Base-by-base conservation (phyloP, 2,113 vertebrate species). In the Nyctereutes procyonoides region DNA sequence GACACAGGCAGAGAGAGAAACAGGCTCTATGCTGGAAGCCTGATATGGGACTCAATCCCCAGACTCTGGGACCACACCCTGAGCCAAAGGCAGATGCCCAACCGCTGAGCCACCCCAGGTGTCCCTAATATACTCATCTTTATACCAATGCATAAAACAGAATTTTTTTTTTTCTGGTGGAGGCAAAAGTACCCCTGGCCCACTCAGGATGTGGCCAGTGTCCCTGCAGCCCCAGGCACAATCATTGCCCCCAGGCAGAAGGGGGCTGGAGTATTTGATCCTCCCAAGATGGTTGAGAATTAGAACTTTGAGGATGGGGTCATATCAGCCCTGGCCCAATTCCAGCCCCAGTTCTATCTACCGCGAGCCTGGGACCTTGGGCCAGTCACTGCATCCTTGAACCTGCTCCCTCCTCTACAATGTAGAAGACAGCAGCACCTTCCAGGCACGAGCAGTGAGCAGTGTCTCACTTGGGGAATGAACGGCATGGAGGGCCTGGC, bases 401-500 rank as follows among this genome's bases (percentile, higher is more conserved):
- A 22, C 71, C 87, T 83, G 19, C 20, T 24, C 79, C 24, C 30
- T 80, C 10, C 71, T 53, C 77, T 35, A 26, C 19, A n/a, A 20
- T n/a, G 63, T 0, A 3, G 10, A 12, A 48, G 38, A 32, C 58
- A 35, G 71, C 51, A 48, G 48, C 32, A 20, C 19, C 3, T 0
- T 6, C 10, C 38, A 43, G 3, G 3, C 12, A 13, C 10, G 19
- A 38, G 8, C 2, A 63, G 24, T 8, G 19, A 38, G 8, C 2
- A 63, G 35, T 0, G 0, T 16, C 16, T 71, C 16, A 26, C 22
- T 5, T 20, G 1, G 82, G 10, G 24, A 56, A 32, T 32, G 12
- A 56, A 38, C 0, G 10, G 58, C 71, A 48, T 6, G 20, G 30
- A 0, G 7, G 55, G 63, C 19, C 35, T 1, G 55, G 73, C 12